These are phyloP conservation scores for Ptychodera flava DNA, from an alignment of 35 echinoderm and acorn worm species.

Conservation along the genomic window DNA sequence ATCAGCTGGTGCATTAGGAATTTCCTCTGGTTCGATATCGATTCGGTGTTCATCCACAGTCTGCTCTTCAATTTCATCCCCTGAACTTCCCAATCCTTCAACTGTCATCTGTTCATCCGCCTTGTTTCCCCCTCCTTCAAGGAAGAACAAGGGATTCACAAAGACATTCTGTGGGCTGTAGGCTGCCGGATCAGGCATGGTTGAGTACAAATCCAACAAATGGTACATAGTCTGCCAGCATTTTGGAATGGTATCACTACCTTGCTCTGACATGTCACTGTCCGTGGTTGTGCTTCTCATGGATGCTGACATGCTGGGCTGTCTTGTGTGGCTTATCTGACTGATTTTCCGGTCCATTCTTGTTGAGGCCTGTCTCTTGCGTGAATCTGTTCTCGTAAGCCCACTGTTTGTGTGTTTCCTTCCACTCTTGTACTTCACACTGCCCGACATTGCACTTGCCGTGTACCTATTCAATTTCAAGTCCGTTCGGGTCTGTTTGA, in stretches of 20 bases:
- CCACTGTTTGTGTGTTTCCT: not conserved
- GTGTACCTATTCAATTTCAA: constrained; percentile 55
- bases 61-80: not conserved
- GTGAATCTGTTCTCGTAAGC: not conserved
- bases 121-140: not conserved
- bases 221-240: constrained; percentile 99
- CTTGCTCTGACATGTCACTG: constrained; percentile 12
- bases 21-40: not conserved
- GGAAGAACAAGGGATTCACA: not conserved
- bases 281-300: constrained; percentile 2
- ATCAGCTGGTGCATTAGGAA: not conserved
- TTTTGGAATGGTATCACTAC: constrained; percentile 64
- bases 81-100: not conserved
- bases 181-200: not conserved
- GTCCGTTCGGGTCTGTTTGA: constrained; percentile 66
- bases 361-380: not conserved
- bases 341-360: not conserved
- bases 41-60: not conserved
- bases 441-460: constrained; percentile 23
- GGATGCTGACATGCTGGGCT: not conserved
- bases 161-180: not conserved
- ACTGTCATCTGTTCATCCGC: not conserved
- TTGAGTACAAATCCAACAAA: constrained; percentile 77
- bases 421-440: not conserved
- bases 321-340: not conserved